Evolutionary conservation across 2,888 invertebrate genomes (phyloP).

Genomic region (Aricia artaxerxes): DNA sequence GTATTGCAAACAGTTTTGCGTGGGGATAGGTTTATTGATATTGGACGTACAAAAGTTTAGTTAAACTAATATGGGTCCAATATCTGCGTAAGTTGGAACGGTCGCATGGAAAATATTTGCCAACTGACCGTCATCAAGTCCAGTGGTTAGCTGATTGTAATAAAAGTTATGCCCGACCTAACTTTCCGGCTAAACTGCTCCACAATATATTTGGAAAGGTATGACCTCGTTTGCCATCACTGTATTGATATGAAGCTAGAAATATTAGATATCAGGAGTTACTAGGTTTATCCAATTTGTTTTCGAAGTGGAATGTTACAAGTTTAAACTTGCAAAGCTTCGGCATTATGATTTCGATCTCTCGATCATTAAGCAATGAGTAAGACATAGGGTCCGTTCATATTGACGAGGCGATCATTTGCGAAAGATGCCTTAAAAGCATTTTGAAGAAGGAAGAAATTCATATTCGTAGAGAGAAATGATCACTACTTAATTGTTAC

Average conservation of each 20-base stretch:
- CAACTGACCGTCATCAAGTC: slow-evolving; percentile 63
- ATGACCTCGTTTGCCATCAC: not conserved
- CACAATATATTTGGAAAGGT: not conserved
- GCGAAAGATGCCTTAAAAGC: too few species aligned
- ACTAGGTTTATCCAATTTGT: not conserved
- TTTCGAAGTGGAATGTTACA: not conserved
- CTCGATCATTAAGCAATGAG: not conserved
- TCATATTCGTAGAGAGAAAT: too few species aligned
- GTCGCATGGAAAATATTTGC: slow-evolving; percentile 61
- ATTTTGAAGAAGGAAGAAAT: too few species aligned
- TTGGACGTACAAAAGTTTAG: slow-evolving; percentile 30
- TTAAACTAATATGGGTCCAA: slow-evolving; percentile 43
- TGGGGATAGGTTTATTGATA: slow-evolving; percentile 25
- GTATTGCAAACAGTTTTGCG: slow-evolving; percentile 2
- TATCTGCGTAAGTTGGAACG: slow-evolving; percentile 46
- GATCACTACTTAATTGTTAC: too few species aligned
- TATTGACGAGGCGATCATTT: not conserved
- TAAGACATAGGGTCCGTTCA: not conserved
- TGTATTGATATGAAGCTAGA: not conserved
- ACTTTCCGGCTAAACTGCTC: slow-evolving; percentile 42
- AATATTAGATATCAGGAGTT: not conserved
- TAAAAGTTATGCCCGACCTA: slow-evolving; percentile 70
- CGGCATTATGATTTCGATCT: not conserved
- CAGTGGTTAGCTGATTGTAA: slow-evolving; percentile 72
- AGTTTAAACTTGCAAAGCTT: not conserved